These are phyloP conservation scores for Emydoidea blandingii DNA, from an alignment of 2,797 vertebrate species.

Conservation along the genomic window DNA sequence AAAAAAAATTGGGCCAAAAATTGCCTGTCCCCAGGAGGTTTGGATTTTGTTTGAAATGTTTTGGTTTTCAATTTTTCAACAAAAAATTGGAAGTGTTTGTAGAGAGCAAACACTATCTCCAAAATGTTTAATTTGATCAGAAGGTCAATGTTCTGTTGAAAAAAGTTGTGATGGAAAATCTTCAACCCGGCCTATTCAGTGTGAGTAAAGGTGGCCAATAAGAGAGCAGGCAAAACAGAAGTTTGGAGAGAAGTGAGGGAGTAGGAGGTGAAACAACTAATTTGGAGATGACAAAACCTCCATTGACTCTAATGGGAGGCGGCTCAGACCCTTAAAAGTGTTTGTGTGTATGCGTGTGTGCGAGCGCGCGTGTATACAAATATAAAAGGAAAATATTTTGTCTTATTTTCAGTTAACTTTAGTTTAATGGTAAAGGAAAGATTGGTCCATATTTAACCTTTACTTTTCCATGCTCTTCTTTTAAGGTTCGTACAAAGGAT, in stretches of 20 bases:
- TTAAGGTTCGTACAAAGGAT: slow-evolving; percentile 96
- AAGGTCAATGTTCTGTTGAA: neutral
- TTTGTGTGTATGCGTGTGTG: neutral
- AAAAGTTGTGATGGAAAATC: neutral
- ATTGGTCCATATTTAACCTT: slow-evolving; percentile 22
- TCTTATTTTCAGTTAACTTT: slow-evolving; percentile 19
- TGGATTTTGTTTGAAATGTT: neutral
- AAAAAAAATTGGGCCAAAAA: neutral
- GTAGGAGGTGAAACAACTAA: neutral
- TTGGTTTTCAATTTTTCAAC: neutral
- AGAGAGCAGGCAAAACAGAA: neutral
- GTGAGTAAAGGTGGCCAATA: neutral
- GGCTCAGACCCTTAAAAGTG: neutral
- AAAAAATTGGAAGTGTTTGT: neutral
- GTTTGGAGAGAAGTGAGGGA: neutral
- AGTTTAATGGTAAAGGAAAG: neutral
- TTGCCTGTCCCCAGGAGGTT: neutral
- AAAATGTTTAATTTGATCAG: neutral
- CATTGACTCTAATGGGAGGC: neutral
- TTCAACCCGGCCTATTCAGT: neutral
- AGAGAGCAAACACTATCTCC: neutral
- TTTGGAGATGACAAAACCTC: neutral
- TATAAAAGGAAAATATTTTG: neutral
- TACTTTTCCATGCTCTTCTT: slow-evolving; percentile 52
- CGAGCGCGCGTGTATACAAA: neutral